These are phyloP conservation scores for Habropoda laboriosa DNA, from an alignment of 1,140 invertebrate species.

Conservation along the genomic window DNA sequence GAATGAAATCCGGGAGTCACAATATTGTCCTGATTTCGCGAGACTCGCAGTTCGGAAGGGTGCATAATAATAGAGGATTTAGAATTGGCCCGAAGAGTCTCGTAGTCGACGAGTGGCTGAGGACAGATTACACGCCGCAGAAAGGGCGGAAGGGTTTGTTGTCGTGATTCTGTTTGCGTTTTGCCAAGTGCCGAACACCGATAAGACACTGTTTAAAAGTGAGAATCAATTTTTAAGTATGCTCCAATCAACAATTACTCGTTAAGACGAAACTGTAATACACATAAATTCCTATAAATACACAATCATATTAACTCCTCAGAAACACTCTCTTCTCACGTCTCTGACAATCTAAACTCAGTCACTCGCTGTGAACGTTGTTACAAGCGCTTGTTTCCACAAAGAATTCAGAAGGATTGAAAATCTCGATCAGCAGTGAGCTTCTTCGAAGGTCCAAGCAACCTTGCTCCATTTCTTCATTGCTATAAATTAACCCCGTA, in stretches of 20 bases:
- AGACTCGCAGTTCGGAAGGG: slow-evolving; percentile 67
- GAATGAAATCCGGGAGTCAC: slow-evolving; percentile 56
- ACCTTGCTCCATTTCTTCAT: background rate
- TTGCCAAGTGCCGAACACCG: slow-evolving; percentile 70
- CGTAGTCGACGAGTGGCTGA: slow-evolving; percentile 69
- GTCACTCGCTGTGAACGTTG: too few relatives aligned
- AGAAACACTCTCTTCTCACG: too few relatives aligned
- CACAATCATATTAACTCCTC: too few relatives aligned
- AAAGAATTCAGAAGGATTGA: too few relatives aligned
- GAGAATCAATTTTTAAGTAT: slow-evolving; percentile 29
- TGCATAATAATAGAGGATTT: slow-evolving; percentile 82
- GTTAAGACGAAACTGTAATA: too few relatives aligned
- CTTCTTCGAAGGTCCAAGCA: background rate
- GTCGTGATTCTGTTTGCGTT: slow-evolving; percentile 67
- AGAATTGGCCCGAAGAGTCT: slow-evolving; percentile 71
- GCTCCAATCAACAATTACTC: background rate
- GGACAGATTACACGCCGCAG: slow-evolving; percentile 80
- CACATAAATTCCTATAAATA: too few relatives aligned
- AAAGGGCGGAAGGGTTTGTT: slow-evolving; percentile 71
- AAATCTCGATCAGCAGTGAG: too few relatives aligned
- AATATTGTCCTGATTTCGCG: slow-evolving; percentile 70
- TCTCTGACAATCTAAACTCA: too few relatives aligned
- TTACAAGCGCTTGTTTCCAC: too few relatives aligned
- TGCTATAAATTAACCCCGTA: slow-evolving; percentile 67
- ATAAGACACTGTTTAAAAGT: slow-evolving; percentile 69